These are phyloP conservation scores for Colaptes auratus DNA, from an alignment of 2,113 vertebrate species.

Conservation along the genomic window DNA sequence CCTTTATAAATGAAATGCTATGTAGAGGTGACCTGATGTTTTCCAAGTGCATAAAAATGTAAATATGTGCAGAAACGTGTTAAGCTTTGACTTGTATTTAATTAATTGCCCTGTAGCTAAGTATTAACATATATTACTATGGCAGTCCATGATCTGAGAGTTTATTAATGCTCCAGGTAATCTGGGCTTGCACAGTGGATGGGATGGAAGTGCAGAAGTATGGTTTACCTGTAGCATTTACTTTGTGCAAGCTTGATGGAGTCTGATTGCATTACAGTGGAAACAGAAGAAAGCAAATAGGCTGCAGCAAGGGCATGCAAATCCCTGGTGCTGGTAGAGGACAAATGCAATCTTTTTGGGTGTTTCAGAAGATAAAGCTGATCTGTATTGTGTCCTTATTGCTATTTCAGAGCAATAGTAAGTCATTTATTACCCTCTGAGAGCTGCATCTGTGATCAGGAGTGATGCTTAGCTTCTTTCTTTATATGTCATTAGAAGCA, in stretches of 20 bases:
- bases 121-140: background rate
- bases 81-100: background rate
- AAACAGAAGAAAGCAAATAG: background rate
- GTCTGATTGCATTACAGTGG: background rate
- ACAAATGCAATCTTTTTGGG: background rate
- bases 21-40: background rate
- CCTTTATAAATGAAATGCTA: background rate
- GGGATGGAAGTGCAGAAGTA: background rate
- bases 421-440: rapidly evolving
- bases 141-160: background rate
- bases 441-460: background rate
- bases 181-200: background rate
- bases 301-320: rapidly evolving
- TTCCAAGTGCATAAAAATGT: background rate
- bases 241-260: rapidly evolving
- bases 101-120: background rate
- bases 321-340: background rate
- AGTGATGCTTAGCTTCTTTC: rapidly evolving
- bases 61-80: rapidly evolving
- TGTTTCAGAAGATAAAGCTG: background rate
- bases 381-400: background rate
- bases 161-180: background rate
- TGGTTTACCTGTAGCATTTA: background rate
- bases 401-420: background rate
- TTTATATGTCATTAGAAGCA: background rate